These are phyloP conservation scores for Progne subis DNA, from an alignment of 2,113 vertebrate genomes.

Conservation along the genomic window DNA sequence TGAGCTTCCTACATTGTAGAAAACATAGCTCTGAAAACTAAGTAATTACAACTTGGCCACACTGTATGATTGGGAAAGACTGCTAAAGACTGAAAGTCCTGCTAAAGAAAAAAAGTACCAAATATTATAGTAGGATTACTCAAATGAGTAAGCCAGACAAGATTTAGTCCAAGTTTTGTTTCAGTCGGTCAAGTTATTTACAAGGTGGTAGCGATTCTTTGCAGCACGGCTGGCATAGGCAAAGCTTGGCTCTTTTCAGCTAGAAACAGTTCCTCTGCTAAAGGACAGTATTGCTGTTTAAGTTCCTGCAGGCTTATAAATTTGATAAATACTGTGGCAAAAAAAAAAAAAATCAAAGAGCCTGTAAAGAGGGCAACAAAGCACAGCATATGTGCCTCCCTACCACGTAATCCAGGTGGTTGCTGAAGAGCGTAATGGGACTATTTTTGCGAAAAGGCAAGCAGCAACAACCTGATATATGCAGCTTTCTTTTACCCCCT, in stretches of 20 bases:
- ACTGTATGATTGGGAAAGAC: not conserved
- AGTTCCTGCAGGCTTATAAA: not conserved
- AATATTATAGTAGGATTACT: not conserved
- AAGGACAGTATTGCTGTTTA: not conserved
- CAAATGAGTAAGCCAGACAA: not conserved
- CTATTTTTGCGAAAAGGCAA: not conserved
- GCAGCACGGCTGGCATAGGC: not conserved
- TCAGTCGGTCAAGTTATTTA: not conserved
- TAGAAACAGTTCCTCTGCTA: not conserved
- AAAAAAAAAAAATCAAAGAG: not conserved
- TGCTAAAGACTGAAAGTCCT: not conserved
- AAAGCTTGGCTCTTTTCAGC: not conserved
- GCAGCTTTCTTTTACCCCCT: accelerated
- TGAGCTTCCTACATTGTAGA: not conserved
- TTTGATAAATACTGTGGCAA: not conserved
- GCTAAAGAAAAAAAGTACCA: not conserved
- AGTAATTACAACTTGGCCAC: not conserved
- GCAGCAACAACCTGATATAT: too few species aligned
- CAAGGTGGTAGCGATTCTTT: accelerated
- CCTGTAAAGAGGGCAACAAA: not conserved
- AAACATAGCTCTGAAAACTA: not conserved
- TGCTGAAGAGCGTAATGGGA: not conserved
- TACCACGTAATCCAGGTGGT: accelerated
- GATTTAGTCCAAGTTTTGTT: not conserved
- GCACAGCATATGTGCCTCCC: not conserved